Percentiles rank a stretch among this genome's conserved stretches.
Conservation (phyloP, 2,113 vertebrate genomes). For the Leptodactylus fuscus region DNA sequence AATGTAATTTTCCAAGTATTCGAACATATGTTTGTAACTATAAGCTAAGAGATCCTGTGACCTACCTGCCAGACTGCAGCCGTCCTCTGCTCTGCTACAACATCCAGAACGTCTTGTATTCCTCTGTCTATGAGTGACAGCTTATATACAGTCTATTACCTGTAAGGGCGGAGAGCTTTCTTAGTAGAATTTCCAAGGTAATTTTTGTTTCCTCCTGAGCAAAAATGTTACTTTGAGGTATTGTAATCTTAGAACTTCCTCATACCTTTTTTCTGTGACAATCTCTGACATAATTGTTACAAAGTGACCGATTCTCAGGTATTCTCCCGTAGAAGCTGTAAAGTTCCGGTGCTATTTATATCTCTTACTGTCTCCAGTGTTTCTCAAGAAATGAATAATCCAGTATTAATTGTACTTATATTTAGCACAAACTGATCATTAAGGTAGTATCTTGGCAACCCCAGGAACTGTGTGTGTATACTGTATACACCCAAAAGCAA, state of each 20-base stretch:
- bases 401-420: background rate
- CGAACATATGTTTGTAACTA: background rate
- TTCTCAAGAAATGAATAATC: background rate
- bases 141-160: background rate
- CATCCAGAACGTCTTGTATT: background rate
- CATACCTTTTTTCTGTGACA: background rate
- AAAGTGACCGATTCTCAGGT: background rate
- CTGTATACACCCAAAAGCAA: background rate
- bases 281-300: background rate
- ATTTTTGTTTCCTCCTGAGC: conserved; percentile 6
- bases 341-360: background rate
- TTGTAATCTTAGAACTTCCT: background rate
- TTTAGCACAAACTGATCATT: background rate
- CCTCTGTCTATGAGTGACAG: background rate
- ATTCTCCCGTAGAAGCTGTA: background rate
- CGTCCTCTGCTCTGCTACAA: background rate
- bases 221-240: background rate
- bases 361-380: background rate
- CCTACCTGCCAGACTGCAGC: background rate
- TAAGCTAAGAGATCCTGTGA: background rate
- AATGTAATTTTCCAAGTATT: background rate
- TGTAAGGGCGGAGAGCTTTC: background rate
- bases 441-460: background rate
- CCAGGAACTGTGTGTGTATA: background rate
- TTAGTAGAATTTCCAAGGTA: conserved; percentile 11